phyloP scores from a whole-genome alignment of 1,140 invertebrate genomes.

The Sycophaga agraensis region DNA sequence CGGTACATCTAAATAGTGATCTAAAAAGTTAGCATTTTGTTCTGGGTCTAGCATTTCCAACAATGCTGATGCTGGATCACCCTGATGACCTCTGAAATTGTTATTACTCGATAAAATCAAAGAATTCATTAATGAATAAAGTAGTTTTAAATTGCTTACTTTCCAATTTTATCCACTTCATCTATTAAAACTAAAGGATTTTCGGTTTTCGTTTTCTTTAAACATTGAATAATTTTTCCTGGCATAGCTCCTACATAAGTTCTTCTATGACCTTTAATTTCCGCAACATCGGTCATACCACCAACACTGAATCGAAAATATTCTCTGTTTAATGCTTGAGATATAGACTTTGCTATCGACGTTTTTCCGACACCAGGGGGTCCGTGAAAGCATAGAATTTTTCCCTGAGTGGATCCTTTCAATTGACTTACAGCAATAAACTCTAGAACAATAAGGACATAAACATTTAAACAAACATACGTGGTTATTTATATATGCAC shows the following conservation, averaged over 20 bases:
- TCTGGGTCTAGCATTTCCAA: conserved; percentile 97
- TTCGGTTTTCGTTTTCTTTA: conserved; percentile 98
- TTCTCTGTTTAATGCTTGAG: conserved; percentile 89
- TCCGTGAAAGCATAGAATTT: conserved; percentile 98
- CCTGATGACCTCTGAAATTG: conserved; percentile 77
- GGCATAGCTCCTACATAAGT: conserved; percentile 99
- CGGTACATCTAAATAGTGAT: conserved; percentile 97
- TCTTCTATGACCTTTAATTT: conserved; percentile 96
- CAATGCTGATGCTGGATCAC: conserved; percentile 95
- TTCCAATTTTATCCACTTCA: conserved; percentile 93
- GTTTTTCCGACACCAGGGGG: conserved; percentile 99
- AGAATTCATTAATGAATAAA: neutral
- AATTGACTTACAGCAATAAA: conserved; percentile 98
- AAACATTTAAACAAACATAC: too few species aligned
- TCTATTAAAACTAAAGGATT: conserved; percentile 98
- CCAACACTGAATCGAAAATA: conserved; percentile 99
- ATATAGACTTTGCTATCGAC: conserved; percentile 86
- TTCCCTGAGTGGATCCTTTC: conserved; percentile 94
- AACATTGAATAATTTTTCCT: conserved; percentile 97
- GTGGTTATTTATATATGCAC: too few species aligned
- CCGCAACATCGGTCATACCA: conserved; percentile 99
- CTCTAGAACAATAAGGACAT: conserved; percentile 61
- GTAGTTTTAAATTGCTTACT: conserved; percentile 56
- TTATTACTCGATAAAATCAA: conserved; percentile 20
- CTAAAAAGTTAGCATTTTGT: conserved; percentile 96